These are phyloP conservation scores for Tiliqua scincoides DNA, from an alignment of 2,113 vertebrate genomes.

Conservation along the genomic window DNA sequence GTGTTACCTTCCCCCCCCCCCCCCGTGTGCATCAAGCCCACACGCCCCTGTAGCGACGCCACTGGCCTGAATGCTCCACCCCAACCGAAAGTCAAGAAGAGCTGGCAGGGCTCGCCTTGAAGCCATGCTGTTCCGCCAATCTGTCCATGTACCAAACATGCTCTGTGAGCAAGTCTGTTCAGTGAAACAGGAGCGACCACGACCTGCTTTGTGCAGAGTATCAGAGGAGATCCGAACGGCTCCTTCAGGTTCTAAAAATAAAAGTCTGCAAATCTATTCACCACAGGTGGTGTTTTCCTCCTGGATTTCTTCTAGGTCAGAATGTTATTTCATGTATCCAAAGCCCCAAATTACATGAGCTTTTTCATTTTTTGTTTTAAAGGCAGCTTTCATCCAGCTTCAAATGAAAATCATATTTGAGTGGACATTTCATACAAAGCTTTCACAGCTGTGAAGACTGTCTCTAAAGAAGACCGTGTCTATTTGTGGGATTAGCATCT, in stretches of 20 bases:
- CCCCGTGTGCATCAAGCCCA: no score
- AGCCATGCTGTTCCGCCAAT: background rate
- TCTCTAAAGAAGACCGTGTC: slow-evolving; percentile 45
- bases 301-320: background rate
- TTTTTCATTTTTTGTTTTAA: slow-evolving; percentile 20
- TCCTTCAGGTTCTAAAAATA: background rate
- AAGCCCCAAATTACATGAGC: slow-evolving; percentile 15
- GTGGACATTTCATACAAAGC: slow-evolving; percentile 49
- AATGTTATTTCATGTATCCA: slow-evolving; percentile 33
- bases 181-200: background rate
- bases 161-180: background rate
- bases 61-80: background rate
- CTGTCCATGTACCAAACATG: background rate
- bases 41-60: no score
- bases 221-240: background rate
- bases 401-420: slow-evolving; percentile 63
- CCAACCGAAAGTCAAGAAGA: background rate
- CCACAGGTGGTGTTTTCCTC: background rate
- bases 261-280: background rate
- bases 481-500: slow-evolving; percentile 55
- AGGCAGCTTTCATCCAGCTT: slow-evolving; percentile 43
- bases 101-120: background rate
- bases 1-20: no score
- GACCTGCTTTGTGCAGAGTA: background rate
- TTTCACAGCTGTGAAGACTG: slow-evolving; percentile 54